Evolutionary conservation across 2,113 vertebrate genomes (phyloP).

Genomic region (Arothron firmamentum): DNA sequence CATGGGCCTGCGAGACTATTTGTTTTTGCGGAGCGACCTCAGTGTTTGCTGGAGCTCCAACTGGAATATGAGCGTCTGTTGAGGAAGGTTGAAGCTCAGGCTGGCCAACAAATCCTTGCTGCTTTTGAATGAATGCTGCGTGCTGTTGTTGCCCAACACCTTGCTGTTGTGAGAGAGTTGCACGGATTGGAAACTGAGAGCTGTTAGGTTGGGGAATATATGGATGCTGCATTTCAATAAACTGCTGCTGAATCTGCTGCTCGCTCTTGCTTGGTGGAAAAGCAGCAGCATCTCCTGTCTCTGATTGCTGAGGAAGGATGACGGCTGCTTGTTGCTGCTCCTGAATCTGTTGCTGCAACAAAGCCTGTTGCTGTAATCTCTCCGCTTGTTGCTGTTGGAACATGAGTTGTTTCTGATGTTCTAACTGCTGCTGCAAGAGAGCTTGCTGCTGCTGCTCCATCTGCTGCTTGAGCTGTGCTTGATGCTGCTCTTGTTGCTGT

Average conservation of each 20-base stretch:
- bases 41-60: slow-evolving; percentile 27
- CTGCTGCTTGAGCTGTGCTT: slow-evolving; percentile 54
- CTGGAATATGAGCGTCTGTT: slow-evolving; percentile 49
- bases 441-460: slow-evolving; percentile 58
- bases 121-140: slow-evolving; percentile 45
- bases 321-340: slow-evolving; percentile 55
- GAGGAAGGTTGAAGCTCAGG: slow-evolving; percentile 47
- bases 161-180: slow-evolving; percentile 51
- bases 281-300: slow-evolving; percentile 43
- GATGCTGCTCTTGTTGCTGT: slow-evolving; percentile 56
- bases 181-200: slow-evolving; percentile 40
- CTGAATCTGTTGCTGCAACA: slow-evolving; percentile 61
- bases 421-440: slow-evolving; percentile 55
- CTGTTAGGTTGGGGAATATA: slow-evolving; percentile 36
- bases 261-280: slow-evolving; percentile 47
- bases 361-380: slow-evolving; percentile 51
- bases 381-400: slow-evolving; percentile 58
- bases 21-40: slow-evolving; percentile 54
- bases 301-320: slow-evolving; percentile 53
- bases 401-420: slow-evolving; percentile 64
- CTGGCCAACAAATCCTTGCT: slow-evolving; percentile 51
- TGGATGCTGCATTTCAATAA: slow-evolving; percentile 41
- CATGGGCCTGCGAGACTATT: slow-evolving; percentile 39
- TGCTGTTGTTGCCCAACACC: slow-evolving; percentile 56
- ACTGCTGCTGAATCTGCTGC: slow-evolving; percentile 57